These are phyloP conservation scores for Acholoe squamosa DNA, from an alignment of 2,888 invertebrate genomes.

Conservation along the genomic window DNA sequence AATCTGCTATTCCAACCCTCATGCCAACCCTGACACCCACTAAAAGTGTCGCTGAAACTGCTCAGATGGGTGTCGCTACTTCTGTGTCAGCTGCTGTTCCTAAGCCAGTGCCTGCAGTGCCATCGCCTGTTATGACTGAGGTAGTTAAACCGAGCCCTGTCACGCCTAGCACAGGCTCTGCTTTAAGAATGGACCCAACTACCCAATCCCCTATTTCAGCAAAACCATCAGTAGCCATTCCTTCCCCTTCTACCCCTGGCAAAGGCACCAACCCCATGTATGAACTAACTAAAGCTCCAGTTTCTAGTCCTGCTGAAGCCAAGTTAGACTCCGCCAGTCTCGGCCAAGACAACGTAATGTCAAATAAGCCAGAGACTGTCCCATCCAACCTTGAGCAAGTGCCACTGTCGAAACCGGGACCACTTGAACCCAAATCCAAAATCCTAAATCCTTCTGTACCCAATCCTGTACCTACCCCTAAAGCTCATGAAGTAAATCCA, in stretches of 20 bases:
- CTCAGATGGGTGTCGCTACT: neutral
- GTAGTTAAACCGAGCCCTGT: neutral
- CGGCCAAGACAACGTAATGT: neutral
- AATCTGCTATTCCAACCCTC: neutral
- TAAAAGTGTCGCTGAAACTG: neutral
- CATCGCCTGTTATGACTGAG: neutral
- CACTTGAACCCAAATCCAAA: neutral
- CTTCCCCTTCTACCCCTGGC: neutral
- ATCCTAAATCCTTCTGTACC: neutral
- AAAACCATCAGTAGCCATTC: neutral
- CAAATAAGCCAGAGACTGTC: too few relatives aligned
- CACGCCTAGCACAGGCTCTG: neutral
- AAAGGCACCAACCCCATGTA: too few relatives aligned
- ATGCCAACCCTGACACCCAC: neutral
- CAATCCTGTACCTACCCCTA: neutral
- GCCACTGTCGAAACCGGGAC: neutral
- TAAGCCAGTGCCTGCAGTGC: neutral
- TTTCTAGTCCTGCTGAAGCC: neutral
- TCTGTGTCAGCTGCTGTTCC: neutral
- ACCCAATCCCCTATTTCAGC: neutral
- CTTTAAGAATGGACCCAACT: neutral
- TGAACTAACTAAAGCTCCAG: neutral
- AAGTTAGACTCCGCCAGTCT: neutral
- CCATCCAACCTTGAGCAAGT: too few relatives aligned
- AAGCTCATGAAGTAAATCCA: neutral